Evolutionary conservation across 1,140 invertebrate genomes (phyloP), one percentile per base, ranked within the genome.

Genomic region (Sarcophaga peregrina): DNA sequence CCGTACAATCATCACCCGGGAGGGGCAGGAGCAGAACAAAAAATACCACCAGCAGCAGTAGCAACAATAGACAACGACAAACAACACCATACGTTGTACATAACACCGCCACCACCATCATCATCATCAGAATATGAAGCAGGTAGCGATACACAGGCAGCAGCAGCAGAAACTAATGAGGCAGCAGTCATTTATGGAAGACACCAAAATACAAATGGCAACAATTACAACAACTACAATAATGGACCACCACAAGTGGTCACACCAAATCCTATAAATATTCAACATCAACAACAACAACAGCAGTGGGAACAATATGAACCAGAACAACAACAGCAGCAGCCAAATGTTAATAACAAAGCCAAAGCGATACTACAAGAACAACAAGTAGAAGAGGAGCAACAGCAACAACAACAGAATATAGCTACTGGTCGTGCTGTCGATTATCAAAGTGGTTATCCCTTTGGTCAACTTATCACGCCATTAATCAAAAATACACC

Each of bases 361-460:
- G 62, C 62, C 15, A 13, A 20, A 52, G 20, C 46, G 72, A 10
- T n/a, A 20, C 20, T 9, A 62, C 50, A 7, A 45, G 1, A 37
- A 37, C 1, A 37, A 37, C 25, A 37, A 37, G n/a, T 50, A 15
- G 1, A 37, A 37, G 45, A 15, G 45, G 82, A 6, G 78, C 75
- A 4, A 84, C 0, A 85, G 48, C 82, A 84, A 8, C 47, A 83
- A 1, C 50, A 85, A 0, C 62, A 52, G n/a, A 84, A 83, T 20
- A 84, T 86, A 0, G 86, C 88, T 25, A 90, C 88, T 15, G 88
- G 88, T n/a, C 88, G 88, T 0, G 88, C 88, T 8, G 86, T 89
- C 2, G 88, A 90, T 78, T 90, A 90, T 83, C 85, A 87, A n/a
- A 80, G 72, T 48, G 81, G 80, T 13, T 90, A 90, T 87, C 87